Evolutionary conservation across 2,888 invertebrate genomes (phyloP), one percentile per base, ranked within the genome.

Genomic region (Anthophora plumipes): DNA sequence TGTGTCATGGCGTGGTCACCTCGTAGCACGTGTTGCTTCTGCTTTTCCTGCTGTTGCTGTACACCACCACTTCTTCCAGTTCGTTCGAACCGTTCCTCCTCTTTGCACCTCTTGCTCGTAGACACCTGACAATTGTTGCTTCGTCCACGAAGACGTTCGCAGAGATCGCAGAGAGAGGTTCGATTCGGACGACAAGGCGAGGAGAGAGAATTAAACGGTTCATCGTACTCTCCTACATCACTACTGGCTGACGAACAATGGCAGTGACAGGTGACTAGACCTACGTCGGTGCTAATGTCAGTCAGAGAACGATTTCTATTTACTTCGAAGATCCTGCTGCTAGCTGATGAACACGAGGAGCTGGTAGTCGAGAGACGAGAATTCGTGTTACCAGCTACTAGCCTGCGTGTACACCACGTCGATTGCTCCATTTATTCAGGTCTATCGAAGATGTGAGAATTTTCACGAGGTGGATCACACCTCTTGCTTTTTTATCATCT

Each of bases 111-210:
- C n/a, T 14, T 22, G 6, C 3, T 12, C 39, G 39, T 37, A 2
- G n/a, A 37, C 37, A 12, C 22, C 43, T 25, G 20, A 9, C 20
- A 57, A 17, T 67, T 41, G 31, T 31, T 48, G 41, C 54, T 31
- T 20, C 41, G 48, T 9, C 84, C 79, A 6, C 78, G 86, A 20
- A 89, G 86, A 22, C 89, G 85, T 31, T 86, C 83, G 83, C 88
- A 89, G 20, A 84, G 80, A 22, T 74, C 82, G 73, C 86, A 87
- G 55, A 22, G n/a, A 12, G 31, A 31, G 67, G 72, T 75, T 54
- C 68, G 50, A 9, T 17, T 46, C 25, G 59, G 12, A 11, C 72
- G 43, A 14, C 14, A 31, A 50, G 69, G 54, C 59, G 48, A 31
- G 0, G 55, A 54, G 22, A n/a, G 46, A 22, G n/a, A 52, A 41